A percentile compares a stretch with the other conserved stretches of the same genome.
Conservation (phyloP, 64 coral and sea anemone genomes). For the Pocillopora damicornis region DNA sequence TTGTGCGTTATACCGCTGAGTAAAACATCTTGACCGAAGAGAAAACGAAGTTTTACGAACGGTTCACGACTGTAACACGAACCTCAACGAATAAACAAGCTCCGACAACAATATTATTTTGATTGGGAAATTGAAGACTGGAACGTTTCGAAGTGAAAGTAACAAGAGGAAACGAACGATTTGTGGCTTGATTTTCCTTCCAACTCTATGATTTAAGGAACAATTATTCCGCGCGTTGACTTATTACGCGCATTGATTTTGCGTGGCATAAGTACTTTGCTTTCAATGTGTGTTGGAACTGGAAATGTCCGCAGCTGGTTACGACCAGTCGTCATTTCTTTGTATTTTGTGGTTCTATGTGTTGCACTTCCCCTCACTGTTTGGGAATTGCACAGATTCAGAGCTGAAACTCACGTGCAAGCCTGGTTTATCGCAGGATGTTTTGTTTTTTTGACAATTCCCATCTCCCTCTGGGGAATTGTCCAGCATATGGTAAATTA, state of each 20-base stretch:
- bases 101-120: too few relatives aligned
- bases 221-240: not conserved
- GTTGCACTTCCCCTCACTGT: constrained; percentile 78
- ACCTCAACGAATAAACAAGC: not conserved
- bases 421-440: constrained; percentile 94
- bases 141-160: too few relatives aligned
- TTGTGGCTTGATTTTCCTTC: not conserved
- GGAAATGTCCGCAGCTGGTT: constrained; percentile 66
- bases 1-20: constrained; percentile 10
- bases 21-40: not conserved
- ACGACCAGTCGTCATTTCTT: constrained; percentile 64
- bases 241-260: not conserved
- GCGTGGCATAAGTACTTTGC: not conserved
- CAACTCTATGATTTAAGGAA: not conserved
- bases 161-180: too few relatives aligned
- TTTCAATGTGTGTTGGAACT: too few relatives aligned
- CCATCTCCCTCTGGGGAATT: constrained; percentile 91
- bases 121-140: too few relatives aligned
- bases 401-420: constrained; percentile 76
- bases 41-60: not conserved
- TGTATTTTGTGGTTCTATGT: constrained; percentile 89
- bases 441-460: constrained; percentile 95
- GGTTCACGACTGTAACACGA: not conserved
- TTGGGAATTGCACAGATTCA: constrained; percentile 87
- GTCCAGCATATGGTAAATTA: constrained; percentile 96